A percentile compares a stretch with the other conserved stretches of the same genome.
These are phyloP conservation scores for Illadopsis cleaveri DNA, from an alignment of 2,113 vertebrate species.

Conservation along the genomic window DNA sequence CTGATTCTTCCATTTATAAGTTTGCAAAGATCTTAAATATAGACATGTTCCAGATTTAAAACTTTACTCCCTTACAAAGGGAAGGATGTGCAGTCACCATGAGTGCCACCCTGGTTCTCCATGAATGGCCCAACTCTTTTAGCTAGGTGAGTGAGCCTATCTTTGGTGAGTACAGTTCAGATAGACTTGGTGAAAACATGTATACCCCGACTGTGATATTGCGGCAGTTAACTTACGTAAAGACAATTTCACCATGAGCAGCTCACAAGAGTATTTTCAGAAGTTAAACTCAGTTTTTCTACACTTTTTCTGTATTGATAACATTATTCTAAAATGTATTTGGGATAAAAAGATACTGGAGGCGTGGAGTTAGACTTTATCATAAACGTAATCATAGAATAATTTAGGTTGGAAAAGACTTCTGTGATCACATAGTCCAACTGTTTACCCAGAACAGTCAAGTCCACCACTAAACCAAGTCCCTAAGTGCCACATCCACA, in stretches of 20 bases:
- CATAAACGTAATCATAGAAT: background rate
- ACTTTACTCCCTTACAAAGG: background rate
- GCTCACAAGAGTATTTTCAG: background rate
- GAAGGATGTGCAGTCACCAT: background rate
- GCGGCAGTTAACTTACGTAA: background rate
- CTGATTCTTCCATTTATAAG: background rate
- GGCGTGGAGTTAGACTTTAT: background rate
- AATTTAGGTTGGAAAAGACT: background rate
- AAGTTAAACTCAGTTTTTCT: background rate
- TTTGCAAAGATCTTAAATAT: background rate
- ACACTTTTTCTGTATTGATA: background rate
- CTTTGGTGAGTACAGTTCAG: background rate
- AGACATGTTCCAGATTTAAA: background rate
- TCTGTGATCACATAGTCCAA: background rate
- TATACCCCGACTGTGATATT: no score
- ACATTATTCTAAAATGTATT: background rate
- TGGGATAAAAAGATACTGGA: background rate
- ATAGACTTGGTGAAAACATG: background rate
- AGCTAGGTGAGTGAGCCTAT: background rate
- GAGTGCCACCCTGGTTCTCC: background rate
- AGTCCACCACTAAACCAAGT: background rate
- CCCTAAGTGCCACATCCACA: background rate
- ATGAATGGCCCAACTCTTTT: background rate
- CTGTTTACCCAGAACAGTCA: background rate
- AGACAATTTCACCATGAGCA: background rate